Evolutionary conservation across 2,888 invertebrate species (phyloP), one percentile per base, ranked within the genome.

Genomic region (Oligia fasciuncula): DNA sequence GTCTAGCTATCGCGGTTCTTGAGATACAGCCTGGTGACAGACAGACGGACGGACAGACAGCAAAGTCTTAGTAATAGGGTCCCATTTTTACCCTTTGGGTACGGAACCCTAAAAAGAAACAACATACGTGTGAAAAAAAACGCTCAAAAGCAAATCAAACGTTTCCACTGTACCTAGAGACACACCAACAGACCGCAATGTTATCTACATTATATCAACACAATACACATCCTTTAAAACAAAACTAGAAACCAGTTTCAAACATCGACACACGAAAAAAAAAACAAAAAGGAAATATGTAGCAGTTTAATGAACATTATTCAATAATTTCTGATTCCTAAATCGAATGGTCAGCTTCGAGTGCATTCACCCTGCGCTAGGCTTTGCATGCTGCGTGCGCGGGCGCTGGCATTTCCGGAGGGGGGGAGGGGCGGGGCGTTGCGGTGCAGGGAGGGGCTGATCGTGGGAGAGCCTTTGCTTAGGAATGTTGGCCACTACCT

Each of bases 361-460:
- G 93, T 91, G 90, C 94, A 90, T 94, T 94, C 92, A 94, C 93
- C 93, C 91, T 91, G 79, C 76, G 84, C 90, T 92, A 93, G 93
- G 94, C 93, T 94, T 93, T 94, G 94, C 94, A 93, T 95, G 93
- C 90, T 84, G 85, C 89, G 75, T 93, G 95, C 95, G 95, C 94
- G 83, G 81, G 95, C 94, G 95, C 94, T 91, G 93, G 92, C 91
- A 93, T 93, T 94, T 94, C 94, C 94, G 94, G 92, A 92, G 84
- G 84, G 84, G 88, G 84, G 82, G 83, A 11, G 83, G 67, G 85
- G 88, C 85, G 87, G 82, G 80, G 94, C 94, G 93, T 92, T 88
- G 29, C 60, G 83, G 81, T 73, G 63, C 46, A 72, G 54, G 77
- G 83, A 80, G 40, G 80, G 80, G 76, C 84, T 85, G 86, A 86